Evolutionary conservation across 2,888 invertebrate species (phyloP).

Genomic region (Pollenia griseotomentosa): DNA sequence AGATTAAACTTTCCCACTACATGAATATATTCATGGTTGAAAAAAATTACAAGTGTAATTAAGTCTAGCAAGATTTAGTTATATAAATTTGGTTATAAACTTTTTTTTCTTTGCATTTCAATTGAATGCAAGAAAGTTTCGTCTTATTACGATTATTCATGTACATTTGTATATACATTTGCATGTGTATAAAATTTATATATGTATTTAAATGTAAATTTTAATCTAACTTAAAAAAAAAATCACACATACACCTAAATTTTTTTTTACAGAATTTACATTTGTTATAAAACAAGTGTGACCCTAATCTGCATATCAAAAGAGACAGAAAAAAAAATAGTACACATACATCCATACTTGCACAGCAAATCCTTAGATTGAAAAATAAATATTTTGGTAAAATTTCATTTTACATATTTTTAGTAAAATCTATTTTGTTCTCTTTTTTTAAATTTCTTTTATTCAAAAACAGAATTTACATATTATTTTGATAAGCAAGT

Average conservation of each 20-base stretch:
- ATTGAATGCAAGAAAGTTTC: too few species aligned
- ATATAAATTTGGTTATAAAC: too few species aligned
- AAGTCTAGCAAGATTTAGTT: too few species aligned
- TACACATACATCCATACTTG: background rate
- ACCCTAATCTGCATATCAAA: conserved; percentile 49
- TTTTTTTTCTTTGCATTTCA: too few species aligned
- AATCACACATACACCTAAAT: background rate
- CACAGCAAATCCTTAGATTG: conserved; percentile 3
- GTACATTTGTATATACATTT: too few species aligned
- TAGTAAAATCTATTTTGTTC: conserved; percentile 7
- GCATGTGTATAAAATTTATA: background rate
- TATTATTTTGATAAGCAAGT: conserved; percentile 46
- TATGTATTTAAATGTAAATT: background rate
- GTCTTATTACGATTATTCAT: too few species aligned
- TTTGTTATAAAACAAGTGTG: conserved; percentile 27
- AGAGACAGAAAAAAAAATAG: background rate
- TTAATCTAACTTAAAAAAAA: background rate
- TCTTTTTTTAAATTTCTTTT: background rate
- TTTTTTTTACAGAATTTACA: conserved; percentile 1
- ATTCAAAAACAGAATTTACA: conserved; percentile 18
- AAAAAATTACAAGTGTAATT: too few species aligned
- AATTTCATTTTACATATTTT: background rate
- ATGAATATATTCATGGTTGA: too few species aligned
- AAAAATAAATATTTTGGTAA: conserved; percentile 24
- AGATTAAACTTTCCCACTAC: too few species aligned